A percentile compares a stretch with the other conserved stretches of the same genome.
Evolutionary conservation across 2,888 invertebrate genomes (phyloP).

Genomic region (Drosophila meridionalis): DNA sequence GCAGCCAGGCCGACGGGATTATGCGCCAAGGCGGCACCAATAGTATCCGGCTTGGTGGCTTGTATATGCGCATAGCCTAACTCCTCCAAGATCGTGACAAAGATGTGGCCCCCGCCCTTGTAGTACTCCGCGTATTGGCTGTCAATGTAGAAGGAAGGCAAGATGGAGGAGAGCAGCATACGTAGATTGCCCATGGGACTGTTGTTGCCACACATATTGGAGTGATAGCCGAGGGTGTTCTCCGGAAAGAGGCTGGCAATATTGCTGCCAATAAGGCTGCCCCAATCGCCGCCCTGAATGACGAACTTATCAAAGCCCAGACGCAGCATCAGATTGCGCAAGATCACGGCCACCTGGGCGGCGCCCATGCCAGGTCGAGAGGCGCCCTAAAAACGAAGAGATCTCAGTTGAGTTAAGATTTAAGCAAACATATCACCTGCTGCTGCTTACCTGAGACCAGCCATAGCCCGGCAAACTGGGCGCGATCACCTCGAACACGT

Average conservation of each 20-base stretch:
- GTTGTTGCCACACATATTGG: slow-evolving; percentile 87
- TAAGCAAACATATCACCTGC: rapidly evolving
- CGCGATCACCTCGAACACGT: slow-evolving; percentile 89
- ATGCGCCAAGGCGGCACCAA: slow-evolving; percentile 86
- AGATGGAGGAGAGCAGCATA: slow-evolving; percentile 85
- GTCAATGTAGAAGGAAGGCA: slow-evolving; percentile 87
- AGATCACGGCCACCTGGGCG: slow-evolving; percentile 86
- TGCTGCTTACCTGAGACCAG: slow-evolving; percentile 87
- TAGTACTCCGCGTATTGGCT: slow-evolving; percentile 85
- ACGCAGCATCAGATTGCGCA: slow-evolving; percentile 89
- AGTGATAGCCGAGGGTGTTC: slow-evolving; percentile 87
- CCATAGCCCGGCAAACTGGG: slow-evolving; percentile 90
- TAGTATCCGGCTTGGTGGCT: slow-evolving; percentile 94
- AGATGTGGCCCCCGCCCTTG: slow-evolving; percentile 83
- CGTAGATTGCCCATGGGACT: slow-evolving; percentile 81
- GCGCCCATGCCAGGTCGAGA: slow-evolving; percentile 81
- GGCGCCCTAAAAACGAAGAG: slow-evolving; percentile 62
- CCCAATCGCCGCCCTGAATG: slow-evolving; percentile 94
- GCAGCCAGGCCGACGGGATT: slow-evolving; percentile 93
- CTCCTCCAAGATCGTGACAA: slow-evolving; percentile 84
- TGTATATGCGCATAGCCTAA: slow-evolving; percentile 91
- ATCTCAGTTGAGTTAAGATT: neutral
- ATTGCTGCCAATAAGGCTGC: slow-evolving; percentile 87
- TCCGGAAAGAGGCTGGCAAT: slow-evolving; percentile 88
- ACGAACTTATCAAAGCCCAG: slow-evolving; percentile 88